Conservation (phyloP, 2,113 vertebrate genomes). For the Neomonachus schauinslandi region DNA sequence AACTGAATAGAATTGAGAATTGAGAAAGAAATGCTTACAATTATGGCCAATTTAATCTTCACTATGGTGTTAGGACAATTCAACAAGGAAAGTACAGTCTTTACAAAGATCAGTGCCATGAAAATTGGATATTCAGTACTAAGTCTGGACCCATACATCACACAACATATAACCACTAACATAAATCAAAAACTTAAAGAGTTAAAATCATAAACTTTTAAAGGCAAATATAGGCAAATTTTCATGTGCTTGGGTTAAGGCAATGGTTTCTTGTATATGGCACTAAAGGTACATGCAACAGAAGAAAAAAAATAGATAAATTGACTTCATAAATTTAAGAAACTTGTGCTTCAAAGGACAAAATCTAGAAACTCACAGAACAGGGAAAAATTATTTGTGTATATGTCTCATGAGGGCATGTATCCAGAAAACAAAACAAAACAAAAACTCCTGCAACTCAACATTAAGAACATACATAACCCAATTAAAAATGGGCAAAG, state of each 20-base stretch:
- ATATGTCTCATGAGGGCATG: not conserved
- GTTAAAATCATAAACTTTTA: not conserved
- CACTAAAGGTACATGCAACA: not conserved
- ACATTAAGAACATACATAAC: not conserved
- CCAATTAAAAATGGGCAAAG: not conserved
- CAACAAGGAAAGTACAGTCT: not conserved
- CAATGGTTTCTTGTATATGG: not conserved
- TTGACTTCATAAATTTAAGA: not conserved
- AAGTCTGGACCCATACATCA: not conserved
- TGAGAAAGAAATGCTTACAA: not conserved
- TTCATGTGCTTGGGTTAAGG: not conserved
- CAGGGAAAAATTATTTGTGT: not conserved
- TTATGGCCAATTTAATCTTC: not conserved
- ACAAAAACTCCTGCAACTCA: not conserved
- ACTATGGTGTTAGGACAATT: not conserved
- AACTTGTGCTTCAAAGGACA: not conserved
- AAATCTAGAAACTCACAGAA: not conserved
- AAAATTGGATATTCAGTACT: not conserved
- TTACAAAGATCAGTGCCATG: not conserved
- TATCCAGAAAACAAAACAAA: not conserved
- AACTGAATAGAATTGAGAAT: not conserved
- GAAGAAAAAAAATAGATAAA: not conserved
- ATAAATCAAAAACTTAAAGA: not conserved
- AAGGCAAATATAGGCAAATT: not conserved
- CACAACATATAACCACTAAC: not conserved